Base-by-base conservation (phyloP, 2,888 invertebrate species). In the Panzeria rudis region DNA sequence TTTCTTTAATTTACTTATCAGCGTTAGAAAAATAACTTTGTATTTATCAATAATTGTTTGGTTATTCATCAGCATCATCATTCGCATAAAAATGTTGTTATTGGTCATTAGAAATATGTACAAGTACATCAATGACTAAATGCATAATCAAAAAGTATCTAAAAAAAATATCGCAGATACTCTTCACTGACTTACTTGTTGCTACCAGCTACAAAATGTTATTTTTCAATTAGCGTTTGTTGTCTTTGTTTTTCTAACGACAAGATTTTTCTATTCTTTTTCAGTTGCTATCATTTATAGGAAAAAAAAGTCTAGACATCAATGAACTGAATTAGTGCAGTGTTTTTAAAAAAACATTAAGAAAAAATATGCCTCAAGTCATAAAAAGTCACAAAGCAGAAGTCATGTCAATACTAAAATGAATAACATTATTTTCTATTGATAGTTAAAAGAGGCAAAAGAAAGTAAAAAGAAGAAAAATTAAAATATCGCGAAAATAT, bases 151-250 rank as follows among this genome's bases (percentile, higher is more conserved):
- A 83, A 56, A 75, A 29, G 41, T 13, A 41, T 11, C 13, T 3
- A 47, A 50, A 15, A 0, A 23, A 15, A 62, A 50, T 20, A 23
- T 29, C 29, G 6, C 13, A 64, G 38, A 6, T 52, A 62, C 41
- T 25, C 41, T 5, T 29, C 7, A 9, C 56, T 56, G 15, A 23
- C 41, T 25, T 25, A 29, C n/a, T 35, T 23, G 59, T 29, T 50
- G 62, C 75, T 56, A 76, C 56, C 17, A 38, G 38, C 66, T 56
- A 73, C 47, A 66, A 59, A 59, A 80, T 80, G 73, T 56, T 72
- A 71, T 77, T 83, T 76, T 71, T 77, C 82, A 83, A 83, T 83
- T 83, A 83, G 76, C 71, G 76, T 77, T 83, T 72, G 62, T 71
- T 81, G 52, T 61, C 81, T 80, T 80, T 80, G 72, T 59, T 47